Conservation (phyloP, 2,797 vertebrate species). For the Synanceia verrucosa region DNA sequence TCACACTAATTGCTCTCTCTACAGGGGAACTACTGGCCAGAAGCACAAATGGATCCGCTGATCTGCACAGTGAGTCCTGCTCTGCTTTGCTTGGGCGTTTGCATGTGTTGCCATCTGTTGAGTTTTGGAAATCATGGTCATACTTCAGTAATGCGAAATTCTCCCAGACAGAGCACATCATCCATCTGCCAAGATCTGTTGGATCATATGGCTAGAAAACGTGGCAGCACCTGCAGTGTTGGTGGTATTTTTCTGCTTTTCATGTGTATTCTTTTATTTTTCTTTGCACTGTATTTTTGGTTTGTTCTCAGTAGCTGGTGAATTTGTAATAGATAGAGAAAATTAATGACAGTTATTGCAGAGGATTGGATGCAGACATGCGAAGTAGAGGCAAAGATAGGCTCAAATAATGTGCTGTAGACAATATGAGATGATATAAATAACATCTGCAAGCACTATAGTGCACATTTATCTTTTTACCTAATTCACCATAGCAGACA, state of each 20-base stretch:
- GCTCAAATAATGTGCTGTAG: neutral
- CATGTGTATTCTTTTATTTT: neutral
- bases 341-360: neutral
- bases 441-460: neutral
- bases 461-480: neutral
- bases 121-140: constrained; percentile 15
- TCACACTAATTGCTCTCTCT: constrained; percentile 38
- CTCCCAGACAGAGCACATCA: neutral
- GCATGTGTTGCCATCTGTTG: constrained; percentile 48
- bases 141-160: constrained; percentile 32
- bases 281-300: neutral
- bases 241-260: neutral
- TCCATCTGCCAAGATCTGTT: neutral
- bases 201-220: neutral
- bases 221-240: neutral
- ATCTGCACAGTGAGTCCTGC: constrained; percentile 20
- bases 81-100: constrained; percentile 4
- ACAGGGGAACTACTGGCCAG: constrained; percentile 34
- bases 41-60: constrained; percentile 22
- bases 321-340: neutral
- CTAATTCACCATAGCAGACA: neutral
- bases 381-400: neutral
- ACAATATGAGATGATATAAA: neutral
- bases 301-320: neutral
- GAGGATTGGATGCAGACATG: neutral